Evolutionary conservation across 1,140 invertebrate species (phyloP), one percentile per base, ranked within the genome.

Genomic region (Brachystomella parvula): DNA sequence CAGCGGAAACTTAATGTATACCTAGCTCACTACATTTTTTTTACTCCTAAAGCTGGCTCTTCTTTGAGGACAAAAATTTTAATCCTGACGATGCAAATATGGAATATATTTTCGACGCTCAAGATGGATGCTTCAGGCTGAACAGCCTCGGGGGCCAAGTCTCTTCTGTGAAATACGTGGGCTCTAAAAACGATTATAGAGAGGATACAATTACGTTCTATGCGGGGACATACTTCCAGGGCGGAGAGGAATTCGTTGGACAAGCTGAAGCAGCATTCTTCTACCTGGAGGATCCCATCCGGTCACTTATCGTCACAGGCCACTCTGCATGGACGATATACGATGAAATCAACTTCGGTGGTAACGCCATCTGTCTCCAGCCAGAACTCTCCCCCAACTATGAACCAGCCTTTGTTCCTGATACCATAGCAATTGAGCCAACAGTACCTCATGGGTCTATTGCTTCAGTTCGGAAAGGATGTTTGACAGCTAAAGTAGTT

Each of bases 161-260:
- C 17, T 63, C 71, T 1, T 74, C 73, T 1, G 56, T 64, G 21
- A 35, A 73, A 1, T 74, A 69, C 53, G 74, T 67, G 17, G 72
- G 72, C 17, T 66, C 61, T 21, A 64, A 67, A 1, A 53, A 66
- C 24, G 53, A 70, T 26, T 70, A 73, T 30, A 65, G 68, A 33
- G 26, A 21, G 0, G 72, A 74, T 47, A 60, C 68, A 57, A 63
- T 74, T 60, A 74, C 68, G 0, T 47, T 75, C 2, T 75, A 70
- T 53, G 56, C 63, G n/a, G 65, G 56, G 12, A 57, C 59, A 1
- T 66, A 65, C 61, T 75, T 75, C 63, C 70, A 68, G 29, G 73
- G 69, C 15, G 64, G 47, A 1, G 70, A 71, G 44, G 65, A 68
- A 28, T 74, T 66, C 59, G 39, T 61, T 6, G 19, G 2, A 0